A percentile compares a stretch with the other conserved stretches of the same genome.
phyloP scores from a whole-genome alignment of 2,113 vertebrate genomes.

The Peromyscus leucopus region DNA sequence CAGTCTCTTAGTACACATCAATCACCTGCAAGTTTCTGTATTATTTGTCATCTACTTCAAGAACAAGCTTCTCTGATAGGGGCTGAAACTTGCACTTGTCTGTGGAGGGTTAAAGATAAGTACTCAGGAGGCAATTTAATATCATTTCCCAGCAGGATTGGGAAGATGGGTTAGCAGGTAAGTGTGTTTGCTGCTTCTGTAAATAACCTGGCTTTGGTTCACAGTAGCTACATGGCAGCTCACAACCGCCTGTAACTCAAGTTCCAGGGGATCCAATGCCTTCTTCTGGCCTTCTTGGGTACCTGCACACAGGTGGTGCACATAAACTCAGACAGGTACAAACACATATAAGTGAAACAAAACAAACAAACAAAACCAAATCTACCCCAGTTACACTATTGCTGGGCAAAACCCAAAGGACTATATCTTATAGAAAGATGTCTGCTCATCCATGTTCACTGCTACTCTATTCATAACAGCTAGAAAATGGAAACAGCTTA shows the following conservation, averaged over 20 bases:
- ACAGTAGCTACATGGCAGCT: background rate
- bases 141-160: background rate
- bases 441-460: background rate
- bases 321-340: background rate
- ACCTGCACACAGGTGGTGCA: background rate
- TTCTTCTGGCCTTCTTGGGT: background rate
- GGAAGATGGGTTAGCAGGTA: background rate
- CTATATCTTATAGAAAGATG: background rate
- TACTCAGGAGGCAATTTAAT: background rate
- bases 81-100: background rate
- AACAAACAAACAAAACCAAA: background rate
- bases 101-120: background rate
- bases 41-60: background rate
- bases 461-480: background rate
- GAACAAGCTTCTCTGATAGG: background rate
- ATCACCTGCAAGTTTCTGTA: background rate
- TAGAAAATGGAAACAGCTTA: background rate
- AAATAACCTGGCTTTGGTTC: background rate
- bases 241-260: background rate
- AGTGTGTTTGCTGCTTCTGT: background rate
- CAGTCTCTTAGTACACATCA: background rate
- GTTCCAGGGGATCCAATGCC: background rate
- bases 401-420: background rate
- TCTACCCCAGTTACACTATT: rapidly evolving
- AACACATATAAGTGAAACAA: background rate